A percentile compares a stretch with the other conserved stretches of the same genome.
These are phyloP conservation scores for Pomacea maculata DNA, from an alignment of 1,140 invertebrate species.

Conservation along the genomic window DNA sequence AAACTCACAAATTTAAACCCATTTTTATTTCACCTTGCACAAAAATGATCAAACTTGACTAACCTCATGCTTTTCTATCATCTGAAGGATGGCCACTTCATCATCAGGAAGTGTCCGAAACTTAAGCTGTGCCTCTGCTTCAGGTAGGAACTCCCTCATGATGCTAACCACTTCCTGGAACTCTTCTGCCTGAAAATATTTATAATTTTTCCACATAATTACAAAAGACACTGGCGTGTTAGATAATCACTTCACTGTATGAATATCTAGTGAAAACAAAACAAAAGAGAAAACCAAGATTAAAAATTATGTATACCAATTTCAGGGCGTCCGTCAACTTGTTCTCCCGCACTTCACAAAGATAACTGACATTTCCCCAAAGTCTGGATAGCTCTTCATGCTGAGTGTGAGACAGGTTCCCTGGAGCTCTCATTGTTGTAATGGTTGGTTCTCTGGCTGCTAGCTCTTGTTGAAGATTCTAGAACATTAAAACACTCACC, in stretches of 20 bases:
- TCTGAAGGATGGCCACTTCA: conserved; percentile 85
- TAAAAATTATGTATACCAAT: conserved; percentile 60
- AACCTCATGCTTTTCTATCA: conserved; percentile 84
- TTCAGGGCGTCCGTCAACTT: conserved; percentile 84
- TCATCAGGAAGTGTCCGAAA: conserved; percentile 85
- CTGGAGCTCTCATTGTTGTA: conserved; percentile 86
- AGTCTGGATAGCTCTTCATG: conserved; percentile 81
- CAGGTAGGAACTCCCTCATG: conserved; percentile 90
- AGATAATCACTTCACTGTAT: no score
- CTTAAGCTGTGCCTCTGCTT: conserved; percentile 90
- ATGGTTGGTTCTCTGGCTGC: conserved; percentile 87
- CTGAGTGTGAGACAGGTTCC: conserved; percentile 76
- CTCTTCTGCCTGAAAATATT: conserved; percentile 77
- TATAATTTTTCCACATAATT: no score
- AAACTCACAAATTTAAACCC: no score
- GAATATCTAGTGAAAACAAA: background rate
- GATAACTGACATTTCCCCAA: conserved; percentile 83
- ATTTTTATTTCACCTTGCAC: no score
- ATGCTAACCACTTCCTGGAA: conserved; percentile 95
- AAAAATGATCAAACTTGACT: conserved; percentile 2
- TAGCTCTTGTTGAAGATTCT: conserved; percentile 86
- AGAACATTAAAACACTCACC: background rate
- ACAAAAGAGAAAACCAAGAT: conserved; percentile 1
- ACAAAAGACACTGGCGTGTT: no score
- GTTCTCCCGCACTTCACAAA: conserved; percentile 79